Percentiles rank a stretch among this genome's conserved stretches.
Evolutionary conservation across 2,888 invertebrate genomes (phyloP).

Genomic region (Iphiclides podalirius): DNA sequence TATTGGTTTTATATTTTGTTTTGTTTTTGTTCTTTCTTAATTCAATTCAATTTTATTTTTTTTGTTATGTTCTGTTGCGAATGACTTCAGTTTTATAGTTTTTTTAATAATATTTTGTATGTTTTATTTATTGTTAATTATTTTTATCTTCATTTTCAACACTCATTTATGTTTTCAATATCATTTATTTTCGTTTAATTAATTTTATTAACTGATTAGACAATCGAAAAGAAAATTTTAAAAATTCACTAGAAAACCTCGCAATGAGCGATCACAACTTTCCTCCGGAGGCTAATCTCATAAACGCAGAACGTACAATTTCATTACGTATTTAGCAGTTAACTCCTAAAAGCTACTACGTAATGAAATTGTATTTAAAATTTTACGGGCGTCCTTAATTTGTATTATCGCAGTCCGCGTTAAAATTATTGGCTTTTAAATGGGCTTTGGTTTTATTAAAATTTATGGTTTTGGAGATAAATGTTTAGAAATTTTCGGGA

Average conservation of each 20-base stretch:
- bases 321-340: too few relatives aligned
- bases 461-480: too few relatives aligned
- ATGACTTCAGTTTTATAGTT: background rate
- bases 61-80: background rate
- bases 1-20: constrained; percentile 30
- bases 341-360: too few relatives aligned
- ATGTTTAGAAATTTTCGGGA: too few relatives aligned
- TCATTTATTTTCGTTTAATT: background rate
- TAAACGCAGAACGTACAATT: constrained; percentile 13
- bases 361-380: constrained; percentile 13
- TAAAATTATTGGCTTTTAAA: too few relatives aligned
- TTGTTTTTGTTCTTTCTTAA: background rate
- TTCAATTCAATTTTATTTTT: background rate
- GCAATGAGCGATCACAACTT: constrained; percentile 35
- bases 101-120: background rate
- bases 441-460: too few relatives aligned
- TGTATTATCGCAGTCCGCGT: background rate
- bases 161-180: background rate
- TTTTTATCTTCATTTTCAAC: too few relatives aligned
- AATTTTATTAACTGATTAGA: too few relatives aligned
- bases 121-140: background rate
- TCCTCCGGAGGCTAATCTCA: constrained; percentile 20
- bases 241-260: too few relatives aligned
- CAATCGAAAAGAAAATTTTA: too few relatives aligned
- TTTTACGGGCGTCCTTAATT: background rate